Percentiles rank a stretch among this genome's conserved stretches.
These are phyloP conservation scores for Microtus pennsylvanicus DNA, from an alignment of 2,113 vertebrate genomes.

Conservation along the genomic window DNA sequence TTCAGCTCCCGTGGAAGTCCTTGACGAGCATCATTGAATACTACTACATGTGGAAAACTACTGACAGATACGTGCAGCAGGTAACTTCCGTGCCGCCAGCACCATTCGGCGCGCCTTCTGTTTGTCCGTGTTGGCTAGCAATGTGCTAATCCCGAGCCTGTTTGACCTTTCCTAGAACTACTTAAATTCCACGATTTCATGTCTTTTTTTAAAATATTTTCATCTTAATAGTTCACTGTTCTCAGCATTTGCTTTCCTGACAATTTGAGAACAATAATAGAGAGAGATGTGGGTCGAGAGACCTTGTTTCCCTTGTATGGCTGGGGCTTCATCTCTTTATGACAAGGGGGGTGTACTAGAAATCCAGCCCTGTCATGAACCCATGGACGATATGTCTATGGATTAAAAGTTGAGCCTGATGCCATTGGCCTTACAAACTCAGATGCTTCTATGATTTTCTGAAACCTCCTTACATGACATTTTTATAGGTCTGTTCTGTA, in stretches of 20 bases:
- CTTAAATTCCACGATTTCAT: background rate
- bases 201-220: conserved; percentile 3
- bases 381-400: background rate
- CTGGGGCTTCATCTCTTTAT: background rate
- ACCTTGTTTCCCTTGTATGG: background rate
- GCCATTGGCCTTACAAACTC: background rate
- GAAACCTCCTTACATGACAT: background rate
- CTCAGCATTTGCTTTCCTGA: conserved; percentile 8
- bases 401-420: background rate
- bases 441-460: background rate
- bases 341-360: background rate
- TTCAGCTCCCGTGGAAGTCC: conserved; percentile 98
- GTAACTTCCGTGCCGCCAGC: conserved; percentile 85
- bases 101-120: background rate
- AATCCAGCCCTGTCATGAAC: background rate
- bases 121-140: background rate
- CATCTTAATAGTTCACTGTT: conserved; percentile 7
- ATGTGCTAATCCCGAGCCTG: background rate
- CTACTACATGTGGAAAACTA: conserved; percentile 99
- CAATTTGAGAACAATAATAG: background rate
- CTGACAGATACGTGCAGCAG: conserved; percentile 99
- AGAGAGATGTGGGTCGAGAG: background rate
- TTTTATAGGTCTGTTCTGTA: background rate
- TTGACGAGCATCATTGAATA: conserved; percentile 99
- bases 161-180: conserved; percentile 33